phyloP scores from a whole-genome alignment of 2,797 vertebrate genomes.

The Syndactyla subalaris region DNA sequence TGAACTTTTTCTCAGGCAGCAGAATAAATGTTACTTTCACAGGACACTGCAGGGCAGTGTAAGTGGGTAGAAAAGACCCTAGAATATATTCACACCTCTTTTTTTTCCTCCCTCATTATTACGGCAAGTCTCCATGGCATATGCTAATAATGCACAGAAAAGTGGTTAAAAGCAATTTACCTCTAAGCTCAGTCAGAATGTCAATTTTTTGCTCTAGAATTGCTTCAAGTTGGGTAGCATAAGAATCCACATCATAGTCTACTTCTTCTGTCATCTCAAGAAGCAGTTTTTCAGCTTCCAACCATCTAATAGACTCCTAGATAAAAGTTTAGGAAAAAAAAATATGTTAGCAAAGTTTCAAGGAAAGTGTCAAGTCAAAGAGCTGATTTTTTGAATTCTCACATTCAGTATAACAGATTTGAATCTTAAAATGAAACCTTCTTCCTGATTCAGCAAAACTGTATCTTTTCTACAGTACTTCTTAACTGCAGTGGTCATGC shows the following conservation, averaged over 20 bases:
- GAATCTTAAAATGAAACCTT: neutral
- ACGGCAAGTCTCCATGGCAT: neutral
- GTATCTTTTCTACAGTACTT: neutral
- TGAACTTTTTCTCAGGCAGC: neutral
- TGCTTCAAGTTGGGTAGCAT: constrained; percentile 92
- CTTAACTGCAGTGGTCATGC: neutral
- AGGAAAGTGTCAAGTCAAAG: neutral
- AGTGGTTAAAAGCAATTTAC: constrained; percentile 72
- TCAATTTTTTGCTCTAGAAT: constrained; percentile 97
- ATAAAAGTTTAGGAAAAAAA: neutral
- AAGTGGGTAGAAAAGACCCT: neutral
- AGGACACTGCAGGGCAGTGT: neutral
- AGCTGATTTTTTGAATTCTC: neutral
- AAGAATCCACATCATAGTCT: constrained; percentile 96
- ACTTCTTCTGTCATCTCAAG: constrained; percentile 98
- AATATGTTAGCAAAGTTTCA: neutral
- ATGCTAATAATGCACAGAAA: neutral
- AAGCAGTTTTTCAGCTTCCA: constrained; percentile 95
- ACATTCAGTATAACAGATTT: neutral
- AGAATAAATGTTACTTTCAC: neutral
- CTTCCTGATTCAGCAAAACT: neutral
- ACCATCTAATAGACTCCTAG: constrained; percentile 95
- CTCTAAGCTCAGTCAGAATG: constrained; percentile 92
- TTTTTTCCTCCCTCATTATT: neutral
- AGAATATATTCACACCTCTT: neutral